These are phyloP conservation scores for Cettia cetti DNA, from an alignment of 2,113 vertebrate species.

Conservation along the genomic window DNA sequence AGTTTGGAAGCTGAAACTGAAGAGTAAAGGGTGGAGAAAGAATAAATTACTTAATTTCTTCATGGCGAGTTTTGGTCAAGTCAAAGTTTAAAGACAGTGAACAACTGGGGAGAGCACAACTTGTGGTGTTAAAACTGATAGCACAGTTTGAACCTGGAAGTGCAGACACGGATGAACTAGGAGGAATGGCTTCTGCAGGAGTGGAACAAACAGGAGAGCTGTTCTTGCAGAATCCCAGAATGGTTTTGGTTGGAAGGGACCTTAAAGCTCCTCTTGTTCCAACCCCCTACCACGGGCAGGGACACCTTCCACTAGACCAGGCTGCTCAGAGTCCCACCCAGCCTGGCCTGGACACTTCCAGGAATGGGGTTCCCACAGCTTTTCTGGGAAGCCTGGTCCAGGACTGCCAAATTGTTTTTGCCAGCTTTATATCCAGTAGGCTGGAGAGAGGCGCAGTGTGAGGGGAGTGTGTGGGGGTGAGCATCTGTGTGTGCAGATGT, in stretches of 20 bases:
- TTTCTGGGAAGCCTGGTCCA: not conserved
- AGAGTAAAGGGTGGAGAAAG: not conserved
- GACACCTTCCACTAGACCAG: not conserved
- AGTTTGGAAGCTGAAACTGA: not conserved
- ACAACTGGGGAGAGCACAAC: not conserved
- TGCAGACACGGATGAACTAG: not conserved
- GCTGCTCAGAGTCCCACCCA: not conserved
- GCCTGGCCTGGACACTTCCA: too few species aligned
- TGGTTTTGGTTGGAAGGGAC: not conserved
- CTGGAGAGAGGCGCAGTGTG: not conserved
- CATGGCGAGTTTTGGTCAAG: not conserved
- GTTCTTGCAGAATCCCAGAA: not conserved
- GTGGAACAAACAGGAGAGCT: not conserved
- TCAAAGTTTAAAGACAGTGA: not conserved
- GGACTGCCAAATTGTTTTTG: not conserved
- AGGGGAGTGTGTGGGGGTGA: too few species aligned
- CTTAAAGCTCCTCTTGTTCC: not conserved
- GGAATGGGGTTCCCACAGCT: not conserved
- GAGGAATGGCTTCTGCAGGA: not conserved
- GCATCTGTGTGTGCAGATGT: accelerated
- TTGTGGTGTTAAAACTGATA: not conserved
- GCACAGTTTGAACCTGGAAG: not conserved
- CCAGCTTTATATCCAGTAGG: not conserved
- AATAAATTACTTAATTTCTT: not conserved
- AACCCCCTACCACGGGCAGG: accelerated